Evolutionary conservation across 2,888 invertebrate species (phyloP).

Genomic region (Morpho achilles): DNA sequence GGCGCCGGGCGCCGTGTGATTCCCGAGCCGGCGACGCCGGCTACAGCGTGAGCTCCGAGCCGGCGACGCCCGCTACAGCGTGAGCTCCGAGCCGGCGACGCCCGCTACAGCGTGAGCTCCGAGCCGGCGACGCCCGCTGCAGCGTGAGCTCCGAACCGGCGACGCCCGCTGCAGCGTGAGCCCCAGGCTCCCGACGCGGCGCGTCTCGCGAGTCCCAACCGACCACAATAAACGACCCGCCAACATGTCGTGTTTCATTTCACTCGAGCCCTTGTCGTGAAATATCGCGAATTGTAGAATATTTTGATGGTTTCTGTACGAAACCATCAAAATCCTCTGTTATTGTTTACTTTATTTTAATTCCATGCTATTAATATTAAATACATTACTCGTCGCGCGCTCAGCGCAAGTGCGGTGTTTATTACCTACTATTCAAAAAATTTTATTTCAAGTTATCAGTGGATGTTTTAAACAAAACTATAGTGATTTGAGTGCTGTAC

Average conservation of each 20-base stretch:
- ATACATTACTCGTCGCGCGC: too few species aligned
- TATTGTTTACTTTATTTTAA: too few species aligned
- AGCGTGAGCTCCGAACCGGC: conserved; percentile 10
- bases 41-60: conserved; percentile 11
- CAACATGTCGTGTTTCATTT: conserved; percentile 8
- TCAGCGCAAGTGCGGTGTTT: too few species aligned
- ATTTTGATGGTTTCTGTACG: too few species aligned
- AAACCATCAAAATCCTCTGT: too few species aligned
- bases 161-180: conserved; percentile 8
- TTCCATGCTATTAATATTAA: too few species aligned
- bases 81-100: conserved; percentile 19
- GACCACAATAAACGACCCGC: conserved; percentile 19
- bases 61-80: conserved; percentile 3
- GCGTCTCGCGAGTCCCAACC: conserved; percentile 8
- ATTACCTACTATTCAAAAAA: too few species aligned
- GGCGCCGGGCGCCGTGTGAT: conserved; percentile 33
- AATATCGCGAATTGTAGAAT: too few species aligned
- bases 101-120: conserved; percentile 29
- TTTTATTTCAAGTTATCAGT: too few species aligned
- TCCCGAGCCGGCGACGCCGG: conserved; percentile 21
- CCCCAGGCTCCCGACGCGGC: conserved; percentile 18
- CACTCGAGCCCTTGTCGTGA: background rate
- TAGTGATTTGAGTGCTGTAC: too few species aligned
- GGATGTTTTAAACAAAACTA: too few species aligned
- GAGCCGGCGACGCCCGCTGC: conserved; percentile 13